Evolutionary conservation across 1,140 invertebrate genomes (phyloP).

Genomic region (Glomeris maerens): DNA sequence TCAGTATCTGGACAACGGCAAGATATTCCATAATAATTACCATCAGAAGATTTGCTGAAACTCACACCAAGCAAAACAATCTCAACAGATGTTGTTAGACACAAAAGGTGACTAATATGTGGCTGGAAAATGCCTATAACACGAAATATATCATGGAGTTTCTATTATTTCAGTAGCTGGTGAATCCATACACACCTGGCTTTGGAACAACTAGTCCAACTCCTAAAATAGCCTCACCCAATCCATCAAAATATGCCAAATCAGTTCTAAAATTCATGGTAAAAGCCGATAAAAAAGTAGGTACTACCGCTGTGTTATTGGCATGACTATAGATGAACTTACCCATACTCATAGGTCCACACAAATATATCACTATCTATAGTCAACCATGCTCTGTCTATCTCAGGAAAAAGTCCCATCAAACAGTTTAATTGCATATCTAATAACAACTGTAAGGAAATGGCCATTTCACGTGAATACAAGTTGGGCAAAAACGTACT

Average conservation of each 20-base stretch:
- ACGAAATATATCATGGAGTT: too few relatives aligned
- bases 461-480: not conserved
- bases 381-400: conserved; percentile 87
- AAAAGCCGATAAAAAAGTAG: conserved; percentile 6
- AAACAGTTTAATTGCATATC: conserved; percentile 86
- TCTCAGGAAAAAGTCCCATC: conserved; percentile 93
- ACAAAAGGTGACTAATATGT: conserved; percentile 81
- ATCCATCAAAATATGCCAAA: conserved; percentile 82
- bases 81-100: conserved; percentile 82
- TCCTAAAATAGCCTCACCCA: conserved; percentile 70
- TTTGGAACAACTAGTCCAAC: conserved; percentile 67
- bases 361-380: conserved; percentile 97
- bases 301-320: not conserved
- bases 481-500: not conserved
- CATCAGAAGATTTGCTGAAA: conserved; percentile 34
- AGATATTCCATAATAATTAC: conserved; percentile 28
- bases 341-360: conserved; percentile 84
- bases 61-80: conserved; percentile 75
- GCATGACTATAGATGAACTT: conserved; percentile 15
- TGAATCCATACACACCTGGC: conserved; percentile 37
- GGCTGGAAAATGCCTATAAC: conserved; percentile 53
- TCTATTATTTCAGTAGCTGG: too few relatives aligned
- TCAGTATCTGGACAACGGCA: not conserved
- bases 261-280: conserved; percentile 45
- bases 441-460: conserved; percentile 27